A percentile compares a stretch with the other conserved stretches of the same genome.
Evolutionary conservation across 2,888 invertebrate genomes (phyloP).

Genomic region (Alloplasta piceator): DNA sequence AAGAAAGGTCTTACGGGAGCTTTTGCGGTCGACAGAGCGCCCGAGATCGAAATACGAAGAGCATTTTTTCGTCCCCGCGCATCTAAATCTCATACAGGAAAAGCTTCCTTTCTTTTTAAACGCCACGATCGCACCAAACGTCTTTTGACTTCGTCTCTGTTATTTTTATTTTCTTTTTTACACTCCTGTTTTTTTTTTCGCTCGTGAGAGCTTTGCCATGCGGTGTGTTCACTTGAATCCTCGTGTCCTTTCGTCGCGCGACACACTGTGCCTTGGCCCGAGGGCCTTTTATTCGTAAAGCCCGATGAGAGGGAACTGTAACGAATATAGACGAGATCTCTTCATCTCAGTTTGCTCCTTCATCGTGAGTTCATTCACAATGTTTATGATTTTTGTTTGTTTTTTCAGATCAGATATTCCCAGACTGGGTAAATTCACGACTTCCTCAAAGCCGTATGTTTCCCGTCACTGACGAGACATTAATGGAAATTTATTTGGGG

Average conservation of each 20-base stretch:
- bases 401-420: conserved; percentile 40
- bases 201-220: conserved; percentile 6
- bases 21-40: conserved; percentile 53
- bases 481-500: not conserved
- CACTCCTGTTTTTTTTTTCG: conserved; percentile 16
- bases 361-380: conserved; percentile 20
- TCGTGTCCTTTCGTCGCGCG: conserved; percentile 27
- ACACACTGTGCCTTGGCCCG: not conserved
- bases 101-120: conserved; percentile 18
- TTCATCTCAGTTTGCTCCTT: conserved; percentile 3
- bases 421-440: conserved; percentile 30
- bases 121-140: conserved; percentile 15
- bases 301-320: conserved; percentile 15
- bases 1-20: conserved; percentile 36
- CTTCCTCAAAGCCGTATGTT: conserved; percentile 23
- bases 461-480: conserved; percentile 12
- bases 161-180: conserved; percentile 14
- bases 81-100: conserved; percentile 53
- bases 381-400: conserved; percentile 47
- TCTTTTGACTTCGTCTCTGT: not conserved
- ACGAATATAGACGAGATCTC: conserved; percentile 41
- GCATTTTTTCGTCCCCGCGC: conserved; percentile 66
- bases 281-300: conserved; percentile 31
- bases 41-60: conserved; percentile 68
- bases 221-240: conserved; percentile 7